Evolutionary conservation across 2,888 invertebrate genomes (phyloP).

Genomic region (Epicampocera succincta): DNA sequence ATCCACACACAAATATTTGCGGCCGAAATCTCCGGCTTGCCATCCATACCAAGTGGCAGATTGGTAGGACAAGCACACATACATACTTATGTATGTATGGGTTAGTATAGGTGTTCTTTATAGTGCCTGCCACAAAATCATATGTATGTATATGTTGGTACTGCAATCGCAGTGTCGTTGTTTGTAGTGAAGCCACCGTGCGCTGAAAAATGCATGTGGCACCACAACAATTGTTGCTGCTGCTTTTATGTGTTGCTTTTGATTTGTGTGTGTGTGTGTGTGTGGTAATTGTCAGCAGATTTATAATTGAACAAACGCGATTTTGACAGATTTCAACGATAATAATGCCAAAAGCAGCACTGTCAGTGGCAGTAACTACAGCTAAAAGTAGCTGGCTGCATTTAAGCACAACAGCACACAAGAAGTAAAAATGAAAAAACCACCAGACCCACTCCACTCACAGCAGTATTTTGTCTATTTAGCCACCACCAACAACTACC

Average conservation of each 20-base stretch:
- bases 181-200: slow-evolving; percentile 49
- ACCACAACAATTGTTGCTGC: slow-evolving; percentile 39
- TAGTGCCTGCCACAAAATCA: slow-evolving; percentile 36
- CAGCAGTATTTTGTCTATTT: slow-evolving; percentile 62
- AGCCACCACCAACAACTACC: slow-evolving; percentile 50
- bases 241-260: slow-evolving; percentile 15
- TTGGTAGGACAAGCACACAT: not conserved
- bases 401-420: slow-evolving; percentile 3
- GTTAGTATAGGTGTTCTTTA: slow-evolving; percentile 23
- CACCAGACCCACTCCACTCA: slow-evolving; percentile 41
- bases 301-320: slow-evolving; percentile 73
- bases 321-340: slow-evolving; percentile 72
- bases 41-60: not conserved
- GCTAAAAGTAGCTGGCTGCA: slow-evolving; percentile 44
- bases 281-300: slow-evolving; percentile 73
- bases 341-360: slow-evolving; percentile 70
- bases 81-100: not conserved
- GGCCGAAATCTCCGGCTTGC: not conserved
- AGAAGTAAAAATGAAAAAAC: too few species aligned
- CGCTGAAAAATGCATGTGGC: slow-evolving; percentile 55
- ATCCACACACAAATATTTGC: not conserved
- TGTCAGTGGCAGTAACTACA: slow-evolving; percentile 44
- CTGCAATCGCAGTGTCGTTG: slow-evolving; percentile 22
- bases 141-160: slow-evolving; percentile 1
- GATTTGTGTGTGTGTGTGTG: slow-evolving; percentile 59